These are phyloP conservation scores for Clostera curtula DNA, from an alignment of 2,888 invertebrate genomes.

Conservation along the genomic window DNA sequence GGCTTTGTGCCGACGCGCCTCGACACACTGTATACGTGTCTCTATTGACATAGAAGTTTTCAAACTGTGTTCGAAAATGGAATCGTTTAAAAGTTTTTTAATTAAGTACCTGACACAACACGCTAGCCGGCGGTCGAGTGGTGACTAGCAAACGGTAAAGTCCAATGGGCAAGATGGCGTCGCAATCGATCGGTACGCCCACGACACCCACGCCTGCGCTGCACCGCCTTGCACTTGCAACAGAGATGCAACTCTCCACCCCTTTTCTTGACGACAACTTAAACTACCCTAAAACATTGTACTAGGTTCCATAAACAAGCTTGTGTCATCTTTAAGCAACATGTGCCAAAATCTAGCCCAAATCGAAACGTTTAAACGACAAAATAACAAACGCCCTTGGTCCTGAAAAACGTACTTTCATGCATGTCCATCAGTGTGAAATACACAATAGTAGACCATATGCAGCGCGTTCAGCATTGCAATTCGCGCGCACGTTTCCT, in stretches of 20 bases:
- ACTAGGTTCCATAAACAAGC: too few species aligned
- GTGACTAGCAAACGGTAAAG: constrained; percentile 40
- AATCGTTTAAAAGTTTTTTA: too few species aligned
- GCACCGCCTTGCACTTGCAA: constrained; percentile 60
- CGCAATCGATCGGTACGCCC: constrained; percentile 67
- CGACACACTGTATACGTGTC: constrained; percentile 36
- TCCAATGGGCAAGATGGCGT: constrained; percentile 64
- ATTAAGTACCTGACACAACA: constrained; percentile 3
- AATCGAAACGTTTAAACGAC: constrained; percentile 12
- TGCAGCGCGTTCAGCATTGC: constrained; percentile 25
- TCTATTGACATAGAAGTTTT: too few species aligned
- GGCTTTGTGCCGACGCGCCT: constrained; percentile 41
- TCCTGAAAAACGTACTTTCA: constrained; percentile 43
- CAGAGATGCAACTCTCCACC: constrained; percentile 42
- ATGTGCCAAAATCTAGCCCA: constrained; percentile 5
- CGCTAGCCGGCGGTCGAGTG: constrained; percentile 23
- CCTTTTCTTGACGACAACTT: constrained; percentile 20
- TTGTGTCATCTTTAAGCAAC: too few species aligned
- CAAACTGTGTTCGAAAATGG: too few species aligned
- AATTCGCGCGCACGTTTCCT: constrained; percentile 35
- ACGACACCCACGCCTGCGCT: constrained; percentile 64
- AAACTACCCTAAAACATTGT: constrained; percentile 8
- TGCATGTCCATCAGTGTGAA: constrained; percentile 25
- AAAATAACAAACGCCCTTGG: constrained; percentile 32
- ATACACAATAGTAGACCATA: constrained; percentile 33